phyloP scores from a whole-genome alignment of 2,797 vertebrate genomes.

The Oophaga sylvatica region DNA sequence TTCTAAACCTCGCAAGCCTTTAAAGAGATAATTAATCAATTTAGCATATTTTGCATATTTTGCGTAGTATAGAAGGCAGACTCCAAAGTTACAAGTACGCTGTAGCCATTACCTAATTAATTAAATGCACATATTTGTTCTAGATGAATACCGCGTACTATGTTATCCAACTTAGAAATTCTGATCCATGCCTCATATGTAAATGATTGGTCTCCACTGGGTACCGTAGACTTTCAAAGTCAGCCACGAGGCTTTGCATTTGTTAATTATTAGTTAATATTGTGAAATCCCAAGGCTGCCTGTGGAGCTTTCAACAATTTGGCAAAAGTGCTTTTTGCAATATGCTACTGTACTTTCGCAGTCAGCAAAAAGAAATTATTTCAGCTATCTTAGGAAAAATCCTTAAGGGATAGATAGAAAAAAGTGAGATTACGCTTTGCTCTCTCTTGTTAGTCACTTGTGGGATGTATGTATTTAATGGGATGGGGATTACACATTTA shows the following conservation, averaged over 20 bases:
- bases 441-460: constrained; percentile 46
- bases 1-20: not conserved
- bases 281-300: constrained; percentile 56
- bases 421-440: constrained; percentile 52
- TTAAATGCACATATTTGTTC: constrained; percentile 37
- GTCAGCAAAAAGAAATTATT: constrained; percentile 40
- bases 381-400: constrained; percentile 51
- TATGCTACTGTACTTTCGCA: constrained; percentile 46
- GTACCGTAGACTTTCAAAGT: constrained; percentile 47
- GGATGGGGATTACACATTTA: constrained; percentile 44
- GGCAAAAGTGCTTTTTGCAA: constrained; percentile 57
- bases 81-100: not conserved
- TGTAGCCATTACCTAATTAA: constrained; percentile 7
- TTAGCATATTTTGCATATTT: not conserved
- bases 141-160: constrained; percentile 4
- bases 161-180: constrained; percentile 44
- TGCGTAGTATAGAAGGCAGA: not conserved
- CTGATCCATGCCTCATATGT: constrained; percentile 50
- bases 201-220: constrained; percentile 48
- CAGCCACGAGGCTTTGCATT: constrained; percentile 57
- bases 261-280: constrained; percentile 64
- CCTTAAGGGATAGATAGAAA: constrained; percentile 47
- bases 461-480: constrained; percentile 47
- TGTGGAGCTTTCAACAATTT: constrained; percentile 56
- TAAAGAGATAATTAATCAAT: not conserved